Evolutionary conservation across 2,888 invertebrate species (phyloP), one percentile per base, ranked within the genome.

Genomic region (Dolichopus griseipennis): DNA sequence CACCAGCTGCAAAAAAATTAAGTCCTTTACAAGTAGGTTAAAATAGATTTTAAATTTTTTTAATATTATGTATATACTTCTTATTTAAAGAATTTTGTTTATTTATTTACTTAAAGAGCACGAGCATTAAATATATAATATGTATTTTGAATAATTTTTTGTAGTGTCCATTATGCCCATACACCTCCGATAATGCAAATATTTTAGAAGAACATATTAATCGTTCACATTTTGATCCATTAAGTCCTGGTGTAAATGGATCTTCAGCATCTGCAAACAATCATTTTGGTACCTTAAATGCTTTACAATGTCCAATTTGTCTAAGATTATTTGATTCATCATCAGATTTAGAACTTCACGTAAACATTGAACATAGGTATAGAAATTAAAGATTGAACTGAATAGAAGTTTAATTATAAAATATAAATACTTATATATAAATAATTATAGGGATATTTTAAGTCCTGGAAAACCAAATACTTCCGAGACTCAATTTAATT

Each of bases 141-240:
- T 27, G 27, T 27, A 27, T 27, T 27, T 27, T 27, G 5, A 27
- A 4, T 27, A 37, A 34, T 37, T 64, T 9, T 37, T 67, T 83
- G 27, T 82, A 90, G 83, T 92, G 92, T 79, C 89, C 91, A 65
- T 84, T 92, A 79, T 92, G 92, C 80, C 88, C 88, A 75, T 90
- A 89, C 76, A 87, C 85, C 70, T 90, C 90, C 76, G 86, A 87
- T 78, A 90, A 88, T 81, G 89, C 91, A 1, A 83, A 85, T 70
- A 87, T 88, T 75, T 82, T 92, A 72, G 91, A 92, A 77, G 91
- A 92, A 78, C 93, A 93, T 79, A 90, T 92, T 77, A 92, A 93
- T 79, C 85, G 92, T 66, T 88, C 90, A 71, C 92, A 92, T 79
- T 92, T 93, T 81, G 62, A 84, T 75, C 76, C 75, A 69, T 81